Evolutionary conservation across 1,140 invertebrate species (phyloP), one percentile per base, ranked within the genome.

Genomic region (Drosophila sproati): DNA sequence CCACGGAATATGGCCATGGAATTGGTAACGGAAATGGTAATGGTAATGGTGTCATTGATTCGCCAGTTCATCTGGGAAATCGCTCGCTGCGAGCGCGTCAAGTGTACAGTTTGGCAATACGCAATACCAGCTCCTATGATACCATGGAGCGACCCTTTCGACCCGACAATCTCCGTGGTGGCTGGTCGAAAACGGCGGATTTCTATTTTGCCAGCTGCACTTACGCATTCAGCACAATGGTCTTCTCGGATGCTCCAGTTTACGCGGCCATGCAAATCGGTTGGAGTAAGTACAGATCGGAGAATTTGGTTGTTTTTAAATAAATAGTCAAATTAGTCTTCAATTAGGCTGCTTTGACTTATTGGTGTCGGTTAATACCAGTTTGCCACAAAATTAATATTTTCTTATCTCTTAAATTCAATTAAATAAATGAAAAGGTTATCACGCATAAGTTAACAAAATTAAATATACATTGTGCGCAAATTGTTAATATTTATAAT

Each of bases 171-270:
- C 45, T 72, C n/a, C 88, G 91, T 8, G 91, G 91, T 20, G 75
- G 79, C 0, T 92, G 91, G 91, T 74, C 88, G 29, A 85, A 91
- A 31, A 77, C 91, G 28, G 89, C 52, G 29, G 91, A 92, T 56
- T 92, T 92, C 8, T 92, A 92, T 55, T 92, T 92, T 32, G 88
- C 91, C 74, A 86, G 82, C 63, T 85, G 85, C 29, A 90, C 78
- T 5, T 79, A 86, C 54, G 85, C 88, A 48, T 92, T 92, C 48
- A 86, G 73, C 41, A 82, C 86, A 5, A 68, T 90, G 67, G 66
- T 80, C 60, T 92, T 92, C 73, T 91, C 91, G 29, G 91, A 92
- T 55, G 39, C 77, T 12, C 43, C 80, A 4, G 79, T 83, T 51
- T 91, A 74, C 69, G 91, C 62, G 8, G 52, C 90, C 1, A 56